These are phyloP conservation scores for Nipponia nippon DNA, from an alignment of 2,113 vertebrate genomes.

Conservation along the genomic window DNA sequence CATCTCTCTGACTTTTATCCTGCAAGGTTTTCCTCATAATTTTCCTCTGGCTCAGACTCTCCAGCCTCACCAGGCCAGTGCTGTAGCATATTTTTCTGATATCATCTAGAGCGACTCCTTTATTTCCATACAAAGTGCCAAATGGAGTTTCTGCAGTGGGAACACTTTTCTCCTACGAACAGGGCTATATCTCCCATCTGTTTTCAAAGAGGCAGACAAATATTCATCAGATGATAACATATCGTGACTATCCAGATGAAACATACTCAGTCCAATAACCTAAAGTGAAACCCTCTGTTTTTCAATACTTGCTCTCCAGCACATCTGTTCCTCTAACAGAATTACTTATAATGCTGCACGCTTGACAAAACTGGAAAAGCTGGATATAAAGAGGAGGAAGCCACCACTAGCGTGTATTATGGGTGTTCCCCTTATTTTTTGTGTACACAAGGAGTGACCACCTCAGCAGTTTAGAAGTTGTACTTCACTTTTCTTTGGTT, in stretches of 20 bases:
- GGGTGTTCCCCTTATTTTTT: no score
- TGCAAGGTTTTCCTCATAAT: neutral
- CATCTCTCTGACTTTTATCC: neutral
- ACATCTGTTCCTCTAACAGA: neutral
- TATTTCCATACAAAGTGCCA: slow-evolving; percentile 2
- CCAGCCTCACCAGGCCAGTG: neutral
- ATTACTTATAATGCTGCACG: neutral
- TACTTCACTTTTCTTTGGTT: neutral
- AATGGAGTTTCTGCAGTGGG: neutral
- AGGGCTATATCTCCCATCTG: neutral
- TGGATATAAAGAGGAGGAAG: neutral
- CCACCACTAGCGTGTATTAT: neutral
- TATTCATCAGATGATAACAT: neutral
- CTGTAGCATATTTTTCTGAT: neutral
- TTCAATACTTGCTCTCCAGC: neutral
- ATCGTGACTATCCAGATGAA: neutral
- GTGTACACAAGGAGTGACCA: neutral
- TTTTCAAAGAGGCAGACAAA: neutral
- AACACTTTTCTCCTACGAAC: neutral
- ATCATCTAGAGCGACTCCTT: neutral
- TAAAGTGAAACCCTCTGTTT: neutral
- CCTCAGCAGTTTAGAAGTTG: neutral
- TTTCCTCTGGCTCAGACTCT: neutral
- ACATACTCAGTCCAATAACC: neutral
- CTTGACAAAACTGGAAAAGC: neutral